Evolutionary conservation across 2,113 vertebrate genomes (phyloP).

Genomic region (Alouatta palliata): DNA sequence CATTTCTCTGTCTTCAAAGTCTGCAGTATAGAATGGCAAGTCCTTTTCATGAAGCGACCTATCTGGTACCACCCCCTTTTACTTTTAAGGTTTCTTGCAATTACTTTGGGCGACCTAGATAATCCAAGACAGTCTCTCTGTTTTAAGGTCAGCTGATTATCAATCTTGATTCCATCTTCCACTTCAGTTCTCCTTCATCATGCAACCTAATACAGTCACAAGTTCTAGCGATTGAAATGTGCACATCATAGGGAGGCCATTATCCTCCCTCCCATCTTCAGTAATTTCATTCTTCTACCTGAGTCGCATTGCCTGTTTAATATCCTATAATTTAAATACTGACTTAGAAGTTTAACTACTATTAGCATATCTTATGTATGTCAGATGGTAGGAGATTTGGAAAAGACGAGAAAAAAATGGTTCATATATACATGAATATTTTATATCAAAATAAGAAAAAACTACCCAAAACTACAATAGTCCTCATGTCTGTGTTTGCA

Average conservation of each 20-base stretch:
- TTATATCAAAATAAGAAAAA: conserved; percentile 17
- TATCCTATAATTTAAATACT: not conserved
- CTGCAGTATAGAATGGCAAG: not conserved
- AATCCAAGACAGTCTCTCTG: not conserved
- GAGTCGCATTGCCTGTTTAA: not conserved
- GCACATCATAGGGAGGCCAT: no score
- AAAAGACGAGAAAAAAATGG: not conserved
- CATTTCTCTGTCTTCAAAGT: not conserved
- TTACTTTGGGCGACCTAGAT: not conserved
- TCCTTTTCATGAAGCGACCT: not conserved
- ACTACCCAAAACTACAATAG: not conserved
- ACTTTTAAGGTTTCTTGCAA: not conserved
- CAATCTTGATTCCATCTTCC: not conserved
- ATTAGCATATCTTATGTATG: not conserved
- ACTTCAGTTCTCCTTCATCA: not conserved
- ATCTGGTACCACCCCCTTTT: not conserved
- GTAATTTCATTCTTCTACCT: not conserved
- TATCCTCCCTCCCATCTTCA: not conserved
- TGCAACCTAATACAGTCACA: not conserved
- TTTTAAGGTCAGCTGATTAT: not conserved
- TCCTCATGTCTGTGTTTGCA: not conserved
- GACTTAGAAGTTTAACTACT: not conserved
- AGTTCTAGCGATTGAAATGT: not conserved
- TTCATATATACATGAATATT: not conserved
- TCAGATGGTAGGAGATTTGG: not conserved